Base-by-base conservation (phyloP, 2,113 vertebrate genomes). In the Platysteira castanea region DNA sequence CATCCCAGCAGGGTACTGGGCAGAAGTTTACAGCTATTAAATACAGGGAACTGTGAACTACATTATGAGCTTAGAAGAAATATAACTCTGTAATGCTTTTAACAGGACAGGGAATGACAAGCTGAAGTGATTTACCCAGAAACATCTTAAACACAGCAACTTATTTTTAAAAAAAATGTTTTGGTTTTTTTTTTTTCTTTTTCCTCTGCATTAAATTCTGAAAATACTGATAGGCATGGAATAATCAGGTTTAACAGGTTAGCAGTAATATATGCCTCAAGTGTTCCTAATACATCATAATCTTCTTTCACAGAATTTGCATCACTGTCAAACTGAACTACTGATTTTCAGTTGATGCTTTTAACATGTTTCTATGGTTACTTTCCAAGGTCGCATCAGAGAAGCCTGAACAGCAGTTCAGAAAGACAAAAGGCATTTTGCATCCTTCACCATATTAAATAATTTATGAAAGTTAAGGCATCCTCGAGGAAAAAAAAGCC, bases 351-450 rank as follows among this genome's bases (percentile, higher is more conserved):
- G 74, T 78, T 83, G 86, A 97, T 94, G 96, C 56, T 95, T 97
- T 96, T 96, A 97, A 97, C 92, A 67, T 63, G 98, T 98, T 98
- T 98, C 98, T 97, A 98, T 98, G 98, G 98, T 97, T 98, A 98
- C 98, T 97, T 96, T 97, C 96, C 97, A 98, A 98, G 97, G 98
- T 97, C 95, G 56, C 81, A 73, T 93, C 93, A 91, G 82, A 96
- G 92, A 96, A 93, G 95, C 95, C 90, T 96, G 84, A 97, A 83
- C 63, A 91, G 87, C 89, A 49, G 74, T 53, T 94, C 56, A 64
- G 76, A 71, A 94, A 98, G 96, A 98, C 97, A 98, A 98, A 98
- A 97, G 97, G 74, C 71, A 70, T 97, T 91, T 93, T 79, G 68
- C 90, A 93, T 89, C 79, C 68, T 94, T 92, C 69, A 54, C 41